Base-by-base conservation (phyloP, 92 coral and sea anemone genomes). In the Epizoanthus scotinus region DNA sequence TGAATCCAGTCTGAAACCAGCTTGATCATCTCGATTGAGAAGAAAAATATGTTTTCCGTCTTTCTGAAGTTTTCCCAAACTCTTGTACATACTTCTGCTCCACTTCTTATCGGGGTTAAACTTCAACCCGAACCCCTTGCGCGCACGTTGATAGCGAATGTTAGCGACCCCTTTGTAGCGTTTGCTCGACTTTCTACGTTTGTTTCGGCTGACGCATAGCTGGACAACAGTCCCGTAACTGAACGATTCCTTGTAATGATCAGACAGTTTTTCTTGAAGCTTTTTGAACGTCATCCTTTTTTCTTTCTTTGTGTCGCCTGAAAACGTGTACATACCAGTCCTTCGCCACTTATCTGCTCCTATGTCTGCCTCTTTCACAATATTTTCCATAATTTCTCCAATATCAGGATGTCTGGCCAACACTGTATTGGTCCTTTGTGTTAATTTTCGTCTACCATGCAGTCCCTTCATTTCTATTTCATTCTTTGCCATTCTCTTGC, bases 311-410 rank as follows among this genome's bases (percentile, higher is more conserved):
- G 82, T 70, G 65, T 77, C 85, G 0, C 90, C 93, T 8, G 82
- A 18, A 82, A 89, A 89, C 22, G 90, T 89, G n/a, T 82, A 86
- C 8, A 89, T 87, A 3, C 93, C 90, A 29, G 87, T 89, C 63
- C 90, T 44, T 27, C 90, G 84, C 93, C 93, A 83, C 18, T 81
- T 82, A 60, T 85, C 82, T 13, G 87, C 84, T 0, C 89, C 92
- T 25, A 89, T 66, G 38, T 77, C 84, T 81, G 84, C 84, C 20
- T 74, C 83, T 58, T 34, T 28, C 5, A 88, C 86, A 68, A 81
- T 85, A 20, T 84, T 65, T 66, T 89, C 92, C 64, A 89, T 85
- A 15, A 64, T 79, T 82, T 88, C 83, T 70, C 91, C 91, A 26
- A 84, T 88, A 63, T 78, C 82, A 25, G 91, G 91, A 55, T 84